Evolutionary conservation across 2,113 vertebrate genomes (phyloP), one percentile per base, ranked within the genome.

Genomic region (Phyllostomus hastatus): DNA sequence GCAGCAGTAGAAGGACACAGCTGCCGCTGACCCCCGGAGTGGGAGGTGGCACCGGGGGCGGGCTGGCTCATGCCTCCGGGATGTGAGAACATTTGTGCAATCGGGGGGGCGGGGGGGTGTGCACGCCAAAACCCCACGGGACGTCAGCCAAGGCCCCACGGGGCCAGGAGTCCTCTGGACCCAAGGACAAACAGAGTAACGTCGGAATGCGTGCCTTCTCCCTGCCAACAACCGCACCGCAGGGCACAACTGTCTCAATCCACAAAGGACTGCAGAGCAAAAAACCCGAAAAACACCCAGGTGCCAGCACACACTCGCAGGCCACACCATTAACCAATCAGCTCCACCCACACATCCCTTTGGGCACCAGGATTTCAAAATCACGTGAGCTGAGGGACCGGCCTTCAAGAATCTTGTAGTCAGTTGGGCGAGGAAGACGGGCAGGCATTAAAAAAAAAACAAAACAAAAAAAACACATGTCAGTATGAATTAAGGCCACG

Each of bases 1-100:
- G 96, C 90, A 89, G 96, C 92, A 90, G 91, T 81, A 80, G 85
- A 94, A 52, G 14, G 11, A n/a, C 46, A 54, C 1, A 43, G 41
- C 28, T 57, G 6, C 61, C 10, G 19, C 0, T 16, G 38, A 52
- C 78, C 33, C 72, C n/a, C 66, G 33, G 80, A 94, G 92, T 91
- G 78, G 97, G 95, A 92, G 91, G 83, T 75, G 59, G 6, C 83
- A 84, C 22, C 2, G 12, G 91, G 7, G 2, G 41, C 43, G 35
- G 12, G 17, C n/a, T 0, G 11, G 20, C 16, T 2, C 3, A 41
- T 10, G 61, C 35, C 78, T 59, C 64, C n/a, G 33, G 16, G 41
- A 61, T 57, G 26, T 10, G 2, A 1, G 35, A 72, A n/a, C 17
- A 24, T 22, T 33, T 33, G 7, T 5, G 11, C 73, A 12, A 1